Evolutionary conservation across 2,888 invertebrate species (phyloP).

Genomic region (Andrena hattorfiana): DNA sequence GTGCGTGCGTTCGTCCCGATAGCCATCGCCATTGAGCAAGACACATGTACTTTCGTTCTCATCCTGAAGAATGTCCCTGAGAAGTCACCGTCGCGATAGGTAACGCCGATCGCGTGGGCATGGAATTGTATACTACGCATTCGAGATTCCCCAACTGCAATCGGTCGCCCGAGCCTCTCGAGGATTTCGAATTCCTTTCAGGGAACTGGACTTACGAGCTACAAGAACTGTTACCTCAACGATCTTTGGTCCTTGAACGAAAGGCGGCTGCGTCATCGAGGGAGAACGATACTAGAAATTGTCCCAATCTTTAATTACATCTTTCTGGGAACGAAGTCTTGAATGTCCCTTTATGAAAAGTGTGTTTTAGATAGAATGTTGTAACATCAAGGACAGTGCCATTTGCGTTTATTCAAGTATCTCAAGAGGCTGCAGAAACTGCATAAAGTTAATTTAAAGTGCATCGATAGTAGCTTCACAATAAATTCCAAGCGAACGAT

Average conservation of each 20-base stretch:
- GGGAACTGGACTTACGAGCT: background rate
- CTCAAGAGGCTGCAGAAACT: too few species aligned
- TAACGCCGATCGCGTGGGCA: conserved; percentile 1
- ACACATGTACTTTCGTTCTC: conserved; percentile 59
- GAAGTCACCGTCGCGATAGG: conserved; percentile 37
- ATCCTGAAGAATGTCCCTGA: conserved; percentile 38
- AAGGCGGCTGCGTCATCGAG: background rate
- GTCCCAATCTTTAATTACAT: background rate
- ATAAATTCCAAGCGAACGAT: too few species aligned
- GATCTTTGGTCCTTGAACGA: background rate
- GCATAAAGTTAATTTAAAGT: too few species aligned
- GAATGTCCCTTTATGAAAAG: too few species aligned
- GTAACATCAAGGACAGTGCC: too few species aligned
- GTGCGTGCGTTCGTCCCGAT: conserved; percentile 41
- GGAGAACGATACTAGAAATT: background rate
- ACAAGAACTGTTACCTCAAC: background rate
- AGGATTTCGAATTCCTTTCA: conserved; percentile 21
- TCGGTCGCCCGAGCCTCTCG: background rate
- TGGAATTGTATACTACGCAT: background rate
- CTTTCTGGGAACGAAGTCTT: too few species aligned
- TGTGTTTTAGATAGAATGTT: too few species aligned
- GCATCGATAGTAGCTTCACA: too few species aligned
- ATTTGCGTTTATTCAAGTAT: too few species aligned
- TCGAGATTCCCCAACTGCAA: background rate
- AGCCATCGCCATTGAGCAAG: conserved; percentile 40